Evolutionary conservation across 2,888 invertebrate genomes (phyloP).

Genomic region (Stomorhina lunata): DNA sequence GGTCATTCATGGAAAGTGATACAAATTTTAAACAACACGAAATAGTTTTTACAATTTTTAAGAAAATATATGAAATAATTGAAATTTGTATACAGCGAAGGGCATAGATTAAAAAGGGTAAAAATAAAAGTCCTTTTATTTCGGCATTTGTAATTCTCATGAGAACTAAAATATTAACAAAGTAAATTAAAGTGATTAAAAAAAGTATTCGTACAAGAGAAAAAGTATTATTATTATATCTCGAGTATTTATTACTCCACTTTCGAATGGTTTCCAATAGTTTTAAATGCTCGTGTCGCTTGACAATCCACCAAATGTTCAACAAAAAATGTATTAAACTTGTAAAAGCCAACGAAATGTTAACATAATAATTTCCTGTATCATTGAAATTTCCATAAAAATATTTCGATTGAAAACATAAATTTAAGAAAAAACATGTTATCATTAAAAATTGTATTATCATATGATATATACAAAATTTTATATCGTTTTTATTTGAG

Average conservation of each 20-base stretch:
- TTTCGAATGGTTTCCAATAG: constrained; percentile 2
- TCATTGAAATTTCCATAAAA: constrained; percentile 25
- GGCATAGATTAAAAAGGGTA: too few species aligned
- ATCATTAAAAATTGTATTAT: background rate
- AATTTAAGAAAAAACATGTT: constrained; percentile 41
- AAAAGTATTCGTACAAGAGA: background rate
- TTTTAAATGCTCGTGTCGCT: background rate
- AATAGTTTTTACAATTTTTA: too few species aligned
- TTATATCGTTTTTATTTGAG: background rate
- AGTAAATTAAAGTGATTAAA: background rate
- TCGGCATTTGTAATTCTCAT: too few species aligned
- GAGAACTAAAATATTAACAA: too few species aligned
- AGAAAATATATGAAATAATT: too few species aligned
- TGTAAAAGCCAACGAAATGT: constrained; percentile 66
- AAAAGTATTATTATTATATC: background rate
- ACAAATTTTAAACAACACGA: too few species aligned
- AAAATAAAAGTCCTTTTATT: too few species aligned
- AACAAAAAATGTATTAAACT: constrained; percentile 65
- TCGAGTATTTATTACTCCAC: background rate
- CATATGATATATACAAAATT: background rate
- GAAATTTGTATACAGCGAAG: too few species aligned
- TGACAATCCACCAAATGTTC: background rate
- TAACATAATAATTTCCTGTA: constrained; percentile 70
- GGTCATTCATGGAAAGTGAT: too few species aligned
- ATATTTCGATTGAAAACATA: constrained; percentile 37